phyloP scores from a whole-genome alignment of 2,888 invertebrate genomes.

The Drosophila paucipuncta region DNA sequence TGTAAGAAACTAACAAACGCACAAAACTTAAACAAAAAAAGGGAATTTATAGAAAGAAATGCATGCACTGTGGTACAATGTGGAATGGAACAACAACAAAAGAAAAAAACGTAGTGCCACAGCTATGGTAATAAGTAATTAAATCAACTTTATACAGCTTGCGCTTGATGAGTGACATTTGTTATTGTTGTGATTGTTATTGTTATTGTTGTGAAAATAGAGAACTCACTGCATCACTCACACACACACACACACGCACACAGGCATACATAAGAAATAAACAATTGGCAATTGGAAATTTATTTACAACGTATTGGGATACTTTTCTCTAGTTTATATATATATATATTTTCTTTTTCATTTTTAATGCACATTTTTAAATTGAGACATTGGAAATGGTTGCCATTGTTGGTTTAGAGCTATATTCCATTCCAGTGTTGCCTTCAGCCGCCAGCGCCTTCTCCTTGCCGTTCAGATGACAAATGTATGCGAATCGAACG shows the following conservation, averaged over 20 bases:
- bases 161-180: conserved; percentile 30
- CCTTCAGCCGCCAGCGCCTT: conserved; percentile 16
- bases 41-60: conserved; percentile 7
- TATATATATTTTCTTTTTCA: background rate
- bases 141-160: conserved; percentile 29
- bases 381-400: conserved; percentile 24
- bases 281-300: conserved; percentile 25
- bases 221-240: conserved; percentile 9
- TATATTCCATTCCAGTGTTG: conserved; percentile 33
- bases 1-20: conserved; percentile 38
- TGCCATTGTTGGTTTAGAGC: conserved; percentile 11
- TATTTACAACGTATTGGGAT: conserved; percentile 34
- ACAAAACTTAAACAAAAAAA: conserved; percentile 21
- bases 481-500: conserved; percentile 86
- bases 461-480: conserved; percentile 60
- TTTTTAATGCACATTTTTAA: conserved; percentile 32
- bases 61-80: conserved; percentile 49
- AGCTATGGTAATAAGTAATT: background rate
- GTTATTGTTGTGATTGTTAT: conserved; percentile 24
- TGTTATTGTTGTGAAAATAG: conserved; percentile 19
- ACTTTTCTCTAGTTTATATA: conserved; percentile 8
- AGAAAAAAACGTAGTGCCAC: background rate
- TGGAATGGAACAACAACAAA: conserved; percentile 44
- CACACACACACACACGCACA: conserved; percentile 10
- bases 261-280: conserved; percentile 1